These are phyloP conservation scores for Neolamprologus hecqui DNA, from an alignment of 2,113 vertebrate genomes.

Conservation along the genomic window DNA sequence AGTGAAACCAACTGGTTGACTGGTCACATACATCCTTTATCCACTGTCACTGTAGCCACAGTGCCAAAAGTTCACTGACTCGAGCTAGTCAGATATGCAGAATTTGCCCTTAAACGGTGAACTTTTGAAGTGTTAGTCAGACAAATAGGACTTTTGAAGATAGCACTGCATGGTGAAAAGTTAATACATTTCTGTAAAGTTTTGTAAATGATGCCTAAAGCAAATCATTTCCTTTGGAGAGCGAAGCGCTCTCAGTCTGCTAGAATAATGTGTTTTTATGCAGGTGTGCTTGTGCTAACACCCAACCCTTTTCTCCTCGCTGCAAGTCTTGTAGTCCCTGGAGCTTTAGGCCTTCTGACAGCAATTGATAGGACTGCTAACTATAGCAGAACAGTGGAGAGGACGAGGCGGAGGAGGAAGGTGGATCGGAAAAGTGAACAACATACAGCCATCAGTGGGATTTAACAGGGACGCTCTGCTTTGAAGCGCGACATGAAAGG, in stretches of 20 bases:
- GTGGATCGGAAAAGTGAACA: conserved; percentile 30
- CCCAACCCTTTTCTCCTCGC: no score
- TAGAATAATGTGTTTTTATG: neutral
- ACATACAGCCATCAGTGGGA: neutral
- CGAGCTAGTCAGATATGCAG: neutral
- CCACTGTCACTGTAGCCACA: no score
- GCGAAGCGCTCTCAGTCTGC: neutral
- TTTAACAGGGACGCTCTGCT: conserved; percentile 4
- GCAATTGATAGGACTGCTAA: conserved; percentile 57
- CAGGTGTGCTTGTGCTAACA: neutral
- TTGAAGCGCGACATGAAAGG: conserved; percentile 35
- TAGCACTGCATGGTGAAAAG: neutral
- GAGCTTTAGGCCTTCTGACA: conserved; percentile 45
- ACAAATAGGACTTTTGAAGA: neutral
- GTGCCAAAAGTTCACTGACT: neutral
- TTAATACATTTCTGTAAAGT: neutral
- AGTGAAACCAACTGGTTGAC: neutral
- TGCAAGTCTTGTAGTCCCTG: conserved; percentile 1
- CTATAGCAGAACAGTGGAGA: conserved; percentile 50
- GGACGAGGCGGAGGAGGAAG: neutral
- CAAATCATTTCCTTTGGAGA: neutral
- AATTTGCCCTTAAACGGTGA: neutral
- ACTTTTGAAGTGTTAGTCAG: neutral
- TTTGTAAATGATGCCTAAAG: neutral
- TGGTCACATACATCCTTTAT: neutral